These are phyloP conservation scores for Notospermus geniculatus DNA, from an alignment of 1,140 invertebrate species.

Conservation along the genomic window DNA sequence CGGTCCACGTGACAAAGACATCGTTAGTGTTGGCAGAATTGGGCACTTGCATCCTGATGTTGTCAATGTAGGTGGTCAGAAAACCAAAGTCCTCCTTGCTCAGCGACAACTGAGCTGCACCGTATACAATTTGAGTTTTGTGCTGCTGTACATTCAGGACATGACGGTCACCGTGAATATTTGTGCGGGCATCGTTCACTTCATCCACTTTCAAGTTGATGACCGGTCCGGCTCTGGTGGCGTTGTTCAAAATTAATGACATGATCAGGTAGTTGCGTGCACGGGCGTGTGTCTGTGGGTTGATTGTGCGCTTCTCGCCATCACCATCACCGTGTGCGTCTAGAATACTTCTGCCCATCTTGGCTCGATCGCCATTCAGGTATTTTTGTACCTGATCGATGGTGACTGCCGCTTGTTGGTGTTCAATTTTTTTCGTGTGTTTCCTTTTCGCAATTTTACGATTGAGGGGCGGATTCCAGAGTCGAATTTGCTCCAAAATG, in stretches of 20 bases:
- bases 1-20: no score
- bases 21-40: no score
- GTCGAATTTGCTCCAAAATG: constrained; percentile 2
- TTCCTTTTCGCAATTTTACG: not conserved
- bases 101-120: no score
- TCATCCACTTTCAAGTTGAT: constrained; percentile 10
- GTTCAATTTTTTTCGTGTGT: not conserved
- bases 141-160: not conserved
- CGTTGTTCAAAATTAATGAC: constrained; percentile 7
- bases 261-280: constrained; percentile 8
- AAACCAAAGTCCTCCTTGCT: no score
- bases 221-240: not conserved
- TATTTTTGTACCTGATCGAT: not conserved
- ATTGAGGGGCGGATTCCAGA: not conserved
- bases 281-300: not conserved
- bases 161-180: constrained; percentile 1
- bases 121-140: no score
- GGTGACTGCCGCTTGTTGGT: constrained; percentile 1
- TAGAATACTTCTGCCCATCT: not conserved
- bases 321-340: no score
- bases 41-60: no score
- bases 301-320: not conserved
- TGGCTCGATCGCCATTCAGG: not conserved
- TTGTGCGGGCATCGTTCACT: not conserved
- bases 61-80: no score